These are phyloP conservation scores for Aricia artaxerxes DNA, from an alignment of 2,888 invertebrate species.

Conservation along the genomic window DNA sequence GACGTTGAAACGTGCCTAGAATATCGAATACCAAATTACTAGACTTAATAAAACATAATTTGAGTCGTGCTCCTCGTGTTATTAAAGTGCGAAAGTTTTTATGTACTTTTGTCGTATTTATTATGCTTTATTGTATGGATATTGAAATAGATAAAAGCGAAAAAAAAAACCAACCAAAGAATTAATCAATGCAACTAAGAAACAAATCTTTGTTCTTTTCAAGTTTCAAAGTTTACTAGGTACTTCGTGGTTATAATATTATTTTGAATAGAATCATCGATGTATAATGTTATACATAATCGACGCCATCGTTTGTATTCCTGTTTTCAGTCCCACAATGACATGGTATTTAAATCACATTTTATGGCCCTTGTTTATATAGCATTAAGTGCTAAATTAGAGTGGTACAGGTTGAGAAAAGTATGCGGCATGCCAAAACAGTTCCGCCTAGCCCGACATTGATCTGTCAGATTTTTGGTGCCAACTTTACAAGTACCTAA, in stretches of 20 bases:
- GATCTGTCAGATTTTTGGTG: slow-evolving; percentile 51
- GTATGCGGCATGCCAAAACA: slow-evolving; percentile 48
- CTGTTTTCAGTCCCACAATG: slow-evolving; percentile 43
- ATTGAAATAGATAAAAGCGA: background rate
- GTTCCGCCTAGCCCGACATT: slow-evolving; percentile 66
- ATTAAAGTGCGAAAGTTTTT: slow-evolving; percentile 24
- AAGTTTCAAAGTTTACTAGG: background rate
- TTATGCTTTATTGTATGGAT: background rate
- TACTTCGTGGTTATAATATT: background rate
- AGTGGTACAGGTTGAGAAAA: background rate
- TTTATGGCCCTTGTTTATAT: slow-evolving; percentile 36
- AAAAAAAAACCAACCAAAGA: background rate
- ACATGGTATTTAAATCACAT: slow-evolving; percentile 41
- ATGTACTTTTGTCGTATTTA: background rate
- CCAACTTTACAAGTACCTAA: slow-evolving; percentile 39
- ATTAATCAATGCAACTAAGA: background rate
- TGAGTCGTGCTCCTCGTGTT: slow-evolving; percentile 19
- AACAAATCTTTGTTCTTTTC: background rate
- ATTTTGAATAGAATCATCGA: slow-evolving; percentile 39
- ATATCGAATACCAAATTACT: slow-evolving; percentile 14
- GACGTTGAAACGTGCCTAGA: slow-evolving; percentile 14
- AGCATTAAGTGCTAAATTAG: slow-evolving; percentile 40
- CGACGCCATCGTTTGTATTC: slow-evolving; percentile 40
- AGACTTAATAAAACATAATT: slow-evolving; percentile 20
- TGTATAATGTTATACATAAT: slow-evolving; percentile 43